Evolutionary conservation across 2,888 invertebrate genomes (phyloP), one percentile per base, ranked within the genome.

Genomic region (Agrotis clavis): DNA sequence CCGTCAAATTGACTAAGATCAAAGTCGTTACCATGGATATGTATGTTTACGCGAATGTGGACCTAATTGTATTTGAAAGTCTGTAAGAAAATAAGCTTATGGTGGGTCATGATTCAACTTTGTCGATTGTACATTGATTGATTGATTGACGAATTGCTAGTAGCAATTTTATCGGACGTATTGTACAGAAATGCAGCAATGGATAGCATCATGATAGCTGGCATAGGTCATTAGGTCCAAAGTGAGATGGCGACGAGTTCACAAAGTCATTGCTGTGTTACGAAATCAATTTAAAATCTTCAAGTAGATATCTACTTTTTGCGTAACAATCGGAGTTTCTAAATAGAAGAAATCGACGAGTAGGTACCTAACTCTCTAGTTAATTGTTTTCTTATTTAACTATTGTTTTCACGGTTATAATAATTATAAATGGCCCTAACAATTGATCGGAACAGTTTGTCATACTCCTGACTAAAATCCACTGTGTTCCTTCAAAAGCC

Each of bases 331-430:
- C 21, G 13, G 2, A 70, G 53, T 77, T 79, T 79, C 74, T 67
- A 79, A 73, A 63, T 67, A 51, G 21, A 60, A 73, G 47, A 73
- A 73, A 77, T 79, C 79, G 59, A 14, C 19, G 35, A 45, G 25
- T 50, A 14, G 19, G 54, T 72, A 30, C 66, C 48, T 35, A 11
- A 25, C 60, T 72, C 41, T 72, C 53, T 62, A 35, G 2, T 1
- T 35, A 78, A 78, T 67, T 59, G 54, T 63, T 79, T 79, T 35
- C 47, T 76, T 62, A 30, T 53, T 59, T 59, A 18, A n/a, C 13
- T 19, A 30, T 57, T 62, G n/a, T 60, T 21, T 77, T 51, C 16
- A 47, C 66, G 45, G 21, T n/a, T 60, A 18, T 11, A 48, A 51
- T n/a, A 16, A 16, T n/a, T 4, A 71, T 21, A 16, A 1, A 41